phyloP scores from a whole-genome alignment of 2,888 invertebrate genomes.

The Chrysotoxum bicinctum region DNA sequence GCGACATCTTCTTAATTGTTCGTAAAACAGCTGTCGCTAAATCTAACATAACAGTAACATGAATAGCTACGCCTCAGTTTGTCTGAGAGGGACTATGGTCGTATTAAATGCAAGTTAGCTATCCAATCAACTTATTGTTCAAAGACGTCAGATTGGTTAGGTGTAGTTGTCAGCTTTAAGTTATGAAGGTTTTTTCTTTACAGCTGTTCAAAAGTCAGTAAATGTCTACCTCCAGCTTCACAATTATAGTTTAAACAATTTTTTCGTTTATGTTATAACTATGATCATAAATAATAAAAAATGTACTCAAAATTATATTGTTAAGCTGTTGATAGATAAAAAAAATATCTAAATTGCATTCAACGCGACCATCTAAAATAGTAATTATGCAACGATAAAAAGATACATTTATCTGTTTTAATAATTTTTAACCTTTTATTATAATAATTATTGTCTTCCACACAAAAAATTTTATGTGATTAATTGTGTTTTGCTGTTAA shows the following conservation, averaged over 20 bases:
- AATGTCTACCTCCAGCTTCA: too few species aligned
- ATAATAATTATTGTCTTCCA: constrained; percentile 26
- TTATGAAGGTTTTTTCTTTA: not conserved
- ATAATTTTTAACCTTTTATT: not conserved
- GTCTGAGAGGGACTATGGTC: not conserved
- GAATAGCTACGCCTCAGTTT: not conserved
- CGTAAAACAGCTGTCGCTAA: not conserved
- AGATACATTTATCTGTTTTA: constrained; percentile 14
- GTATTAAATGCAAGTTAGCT: not conserved
- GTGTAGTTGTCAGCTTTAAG: not conserved
- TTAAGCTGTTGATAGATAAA: not conserved
- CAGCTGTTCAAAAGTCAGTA: not conserved
- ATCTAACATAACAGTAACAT: not conserved
- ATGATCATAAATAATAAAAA: too few species aligned
- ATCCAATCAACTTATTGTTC: not conserved
- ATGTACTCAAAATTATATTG: too few species aligned
- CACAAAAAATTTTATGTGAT: constrained; percentile 12
- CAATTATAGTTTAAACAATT: too few species aligned
- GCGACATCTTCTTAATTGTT: not conserved
- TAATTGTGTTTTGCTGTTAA: not conserved
- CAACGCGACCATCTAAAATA: not conserved
- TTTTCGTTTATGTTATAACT: too few species aligned
- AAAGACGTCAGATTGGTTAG: not conserved
- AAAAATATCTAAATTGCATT: not conserved
- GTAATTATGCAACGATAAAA: constrained; percentile 36